These are phyloP conservation scores for Columbina picui DNA, from an alignment of 2,113 vertebrate genomes.

Conservation along the genomic window DNA sequence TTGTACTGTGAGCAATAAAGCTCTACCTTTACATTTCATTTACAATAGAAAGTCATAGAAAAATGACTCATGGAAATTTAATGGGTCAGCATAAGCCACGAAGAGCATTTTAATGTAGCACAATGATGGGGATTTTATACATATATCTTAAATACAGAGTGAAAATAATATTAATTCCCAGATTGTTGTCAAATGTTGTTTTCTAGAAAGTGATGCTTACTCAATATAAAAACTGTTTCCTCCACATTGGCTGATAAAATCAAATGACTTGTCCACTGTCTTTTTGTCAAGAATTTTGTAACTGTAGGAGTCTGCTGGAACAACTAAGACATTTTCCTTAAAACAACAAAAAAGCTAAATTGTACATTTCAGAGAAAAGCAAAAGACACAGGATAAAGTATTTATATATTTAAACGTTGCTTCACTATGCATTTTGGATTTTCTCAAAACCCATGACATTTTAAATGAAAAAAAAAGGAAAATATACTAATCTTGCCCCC, in stretches of 20 bases:
- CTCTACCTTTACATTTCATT: constrained; percentile 7
- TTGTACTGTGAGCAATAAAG: constrained; percentile 5
- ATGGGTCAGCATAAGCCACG: neutral
- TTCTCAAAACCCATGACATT: neutral
- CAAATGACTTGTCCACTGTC: constrained; percentile 83
- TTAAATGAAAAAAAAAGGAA: neutral
- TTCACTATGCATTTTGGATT: neutral
- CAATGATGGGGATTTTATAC: neutral
- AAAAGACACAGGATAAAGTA: neutral
- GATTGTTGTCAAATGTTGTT: neutral
- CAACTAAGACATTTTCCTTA: constrained; percentile 86
- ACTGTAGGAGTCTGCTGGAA: constrained; percentile 84
- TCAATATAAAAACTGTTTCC: constrained; percentile 87
- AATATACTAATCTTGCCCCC: neutral
- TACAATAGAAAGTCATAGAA: neutral
- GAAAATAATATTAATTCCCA: neutral
- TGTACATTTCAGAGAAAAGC: constrained; percentile 22
- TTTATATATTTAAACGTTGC: neutral
- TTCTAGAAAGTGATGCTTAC: constrained; percentile 76
- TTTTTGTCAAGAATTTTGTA: constrained; percentile 83
- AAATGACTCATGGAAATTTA: constrained; percentile 32
- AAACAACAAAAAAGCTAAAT: constrained; percentile 52
- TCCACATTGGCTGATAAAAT: constrained; percentile 89
- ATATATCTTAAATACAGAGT: neutral
- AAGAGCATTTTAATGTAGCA: neutral